phyloP scores from a whole-genome alignment of 2,797 vertebrate genomes.

The Urocyon cinereoargenteus region DNA sequence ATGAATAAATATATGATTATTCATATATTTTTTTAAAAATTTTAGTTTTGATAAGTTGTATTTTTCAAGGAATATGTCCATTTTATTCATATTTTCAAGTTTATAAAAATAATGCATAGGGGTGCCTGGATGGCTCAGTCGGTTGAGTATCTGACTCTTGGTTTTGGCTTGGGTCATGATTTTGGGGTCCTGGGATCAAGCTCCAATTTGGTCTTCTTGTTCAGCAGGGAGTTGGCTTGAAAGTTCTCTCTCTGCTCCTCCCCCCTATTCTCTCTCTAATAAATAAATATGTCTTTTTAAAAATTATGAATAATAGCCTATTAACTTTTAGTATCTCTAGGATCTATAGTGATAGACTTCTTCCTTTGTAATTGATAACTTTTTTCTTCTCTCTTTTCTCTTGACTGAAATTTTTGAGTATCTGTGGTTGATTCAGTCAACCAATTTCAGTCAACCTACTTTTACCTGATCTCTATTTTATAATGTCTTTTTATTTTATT shows the following conservation, averaged over 20 bases:
- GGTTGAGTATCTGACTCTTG: neutral
- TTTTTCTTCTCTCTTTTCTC: neutral
- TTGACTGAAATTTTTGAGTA: neutral
- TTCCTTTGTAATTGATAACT: neutral
- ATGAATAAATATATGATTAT: neutral
- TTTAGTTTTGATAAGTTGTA: neutral
- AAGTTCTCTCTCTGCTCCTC: neutral
- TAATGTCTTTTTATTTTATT: neutral
- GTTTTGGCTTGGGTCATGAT: neutral
- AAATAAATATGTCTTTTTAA: neutral
- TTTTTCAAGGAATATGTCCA: neutral
- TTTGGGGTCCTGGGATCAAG: neutral
- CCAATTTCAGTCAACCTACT: neutral
- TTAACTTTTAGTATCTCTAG: neutral
- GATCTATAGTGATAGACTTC: neutral
- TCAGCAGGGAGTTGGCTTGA: neutral
- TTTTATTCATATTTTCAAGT: neutral
- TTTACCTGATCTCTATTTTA: neutral
- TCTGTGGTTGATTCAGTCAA: neutral
- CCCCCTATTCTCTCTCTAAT: neutral
- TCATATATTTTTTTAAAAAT: neutral
- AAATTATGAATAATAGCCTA: neutral
- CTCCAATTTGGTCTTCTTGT: fast-evolving
- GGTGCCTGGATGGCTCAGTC: neutral
- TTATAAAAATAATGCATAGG: neutral